These are phyloP conservation scores for Pachymerium ferrugineum DNA, from an alignment of 2,888 invertebrate genomes.

Conservation along the genomic window DNA sequence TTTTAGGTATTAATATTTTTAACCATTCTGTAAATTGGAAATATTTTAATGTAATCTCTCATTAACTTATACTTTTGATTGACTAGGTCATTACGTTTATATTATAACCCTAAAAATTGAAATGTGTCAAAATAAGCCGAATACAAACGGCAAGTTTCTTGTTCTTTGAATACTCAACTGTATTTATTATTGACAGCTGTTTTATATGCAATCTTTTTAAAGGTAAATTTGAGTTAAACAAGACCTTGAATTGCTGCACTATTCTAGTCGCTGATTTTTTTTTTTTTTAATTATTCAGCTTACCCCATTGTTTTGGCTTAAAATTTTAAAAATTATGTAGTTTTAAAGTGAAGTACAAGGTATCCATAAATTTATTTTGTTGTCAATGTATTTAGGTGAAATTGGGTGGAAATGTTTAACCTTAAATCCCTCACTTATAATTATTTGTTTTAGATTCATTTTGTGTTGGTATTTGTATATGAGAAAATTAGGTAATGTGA, in stretches of 20 bases:
- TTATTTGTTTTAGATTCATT: neutral
- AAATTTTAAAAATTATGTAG: no score
- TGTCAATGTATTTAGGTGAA: no score
- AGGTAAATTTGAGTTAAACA: no score
- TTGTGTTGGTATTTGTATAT: neutral
- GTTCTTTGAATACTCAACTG: neutral
- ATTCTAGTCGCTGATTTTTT: conserved; percentile 7
- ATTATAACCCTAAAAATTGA: no score
- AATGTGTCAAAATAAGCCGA: no score
- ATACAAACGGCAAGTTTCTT: neutral
- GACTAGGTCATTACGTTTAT: no score
- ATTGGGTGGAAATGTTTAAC: no score
- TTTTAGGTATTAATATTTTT: neutral
- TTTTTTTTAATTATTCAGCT: neutral
- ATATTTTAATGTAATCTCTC: neutral
- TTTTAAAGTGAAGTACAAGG: no score
- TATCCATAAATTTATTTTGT: no score
- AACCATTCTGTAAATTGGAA: neutral
- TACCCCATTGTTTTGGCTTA: no score
- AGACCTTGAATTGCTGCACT: neutral
- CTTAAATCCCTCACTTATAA: no score
- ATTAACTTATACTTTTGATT: neutral
- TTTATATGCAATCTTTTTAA: neutral
- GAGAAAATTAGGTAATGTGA: neutral
- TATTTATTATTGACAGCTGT: conserved; percentile 20